Conservation (phyloP, 2,888 invertebrate species). For the Escarpia spicata region DNA sequence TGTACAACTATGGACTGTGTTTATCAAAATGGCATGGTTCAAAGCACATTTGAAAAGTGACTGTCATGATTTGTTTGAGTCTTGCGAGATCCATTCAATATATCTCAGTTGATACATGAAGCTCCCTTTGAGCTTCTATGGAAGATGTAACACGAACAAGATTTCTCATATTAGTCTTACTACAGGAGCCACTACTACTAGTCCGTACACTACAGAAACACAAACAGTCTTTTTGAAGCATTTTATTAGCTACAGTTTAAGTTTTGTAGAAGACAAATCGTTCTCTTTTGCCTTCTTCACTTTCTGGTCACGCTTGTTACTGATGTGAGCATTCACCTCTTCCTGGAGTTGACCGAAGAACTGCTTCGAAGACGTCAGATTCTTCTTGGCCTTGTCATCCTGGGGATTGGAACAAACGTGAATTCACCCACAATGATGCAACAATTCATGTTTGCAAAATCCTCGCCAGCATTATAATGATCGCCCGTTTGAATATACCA, state of each 20-base stretch:
- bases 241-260: constrained; percentile 70
- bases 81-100: too few relatives aligned
- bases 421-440: neutral
- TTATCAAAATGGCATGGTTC: too few relatives aligned
- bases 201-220: too few relatives aligned
- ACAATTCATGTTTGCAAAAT: neutral
- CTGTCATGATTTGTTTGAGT: too few relatives aligned
- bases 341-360: constrained; percentile 90
- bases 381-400: constrained; percentile 58
- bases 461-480: neutral
- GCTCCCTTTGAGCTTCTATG: too few relatives aligned
- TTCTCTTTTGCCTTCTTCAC: constrained; percentile 56
- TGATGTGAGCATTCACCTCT: constrained; percentile 72
- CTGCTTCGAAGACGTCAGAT: constrained; percentile 78
- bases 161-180: neutral
- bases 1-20: too few relatives aligned
- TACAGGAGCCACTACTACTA: neutral
- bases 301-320: constrained; percentile 64
- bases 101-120: too few relatives aligned
- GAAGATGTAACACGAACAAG: too few relatives aligned
- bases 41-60: too few relatives aligned
- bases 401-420: constrained; percentile 27
- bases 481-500: neutral
- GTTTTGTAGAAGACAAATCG: constrained; percentile 70
- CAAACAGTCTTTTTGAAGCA: neutral